Conservation (phyloP, 1,140 invertebrate species). For the Drosophila arizonae region DNA sequence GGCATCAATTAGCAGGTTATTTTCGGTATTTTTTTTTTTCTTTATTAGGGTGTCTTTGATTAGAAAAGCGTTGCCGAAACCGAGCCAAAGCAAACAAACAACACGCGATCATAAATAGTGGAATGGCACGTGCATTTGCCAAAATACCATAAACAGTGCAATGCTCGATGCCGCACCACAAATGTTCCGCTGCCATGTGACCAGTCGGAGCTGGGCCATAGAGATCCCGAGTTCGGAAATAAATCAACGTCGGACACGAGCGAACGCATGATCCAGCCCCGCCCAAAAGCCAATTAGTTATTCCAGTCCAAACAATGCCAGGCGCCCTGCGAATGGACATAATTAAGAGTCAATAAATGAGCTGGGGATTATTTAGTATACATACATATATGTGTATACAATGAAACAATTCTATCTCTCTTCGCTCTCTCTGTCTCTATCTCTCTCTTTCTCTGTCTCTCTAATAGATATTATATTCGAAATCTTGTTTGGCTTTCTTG, state of each 20-base stretch:
- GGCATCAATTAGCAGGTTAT: conserved; percentile 24
- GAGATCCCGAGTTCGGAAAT: conserved; percentile 23
- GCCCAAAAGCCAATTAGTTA: conserved; percentile 42
- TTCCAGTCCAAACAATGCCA: conserved; percentile 49
- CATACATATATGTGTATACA: background rate
- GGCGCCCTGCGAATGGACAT: conserved; percentile 24
- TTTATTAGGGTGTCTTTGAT: conserved; percentile 1
- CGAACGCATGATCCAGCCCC: conserved; percentile 38
- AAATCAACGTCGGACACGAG: conserved; percentile 27
- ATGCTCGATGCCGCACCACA: background rate
- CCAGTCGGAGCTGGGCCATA: background rate
- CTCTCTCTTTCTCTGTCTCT: too few relatives aligned
- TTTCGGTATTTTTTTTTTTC: background rate
- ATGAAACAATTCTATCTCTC: too few relatives aligned
- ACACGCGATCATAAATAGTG: conserved; percentile 50
- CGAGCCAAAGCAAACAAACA: conserved; percentile 42
- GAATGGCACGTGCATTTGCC: conserved; percentile 42
- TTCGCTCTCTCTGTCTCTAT: too few relatives aligned
- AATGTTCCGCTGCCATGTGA: conserved; percentile 6
- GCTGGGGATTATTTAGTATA: too few relatives aligned
- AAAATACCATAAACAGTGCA: conserved; percentile 5
- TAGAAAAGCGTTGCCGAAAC: conserved; percentile 32
- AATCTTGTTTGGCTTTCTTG: too few relatives aligned
- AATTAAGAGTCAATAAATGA: conserved; percentile 12
- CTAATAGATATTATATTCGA: too few relatives aligned